Percentiles rank a stretch among this genome's conserved stretches.
These are phyloP conservation scores for Semaprochilodus insignis DNA, from an alignment of 2,797 vertebrate species.

Conservation along the genomic window DNA sequence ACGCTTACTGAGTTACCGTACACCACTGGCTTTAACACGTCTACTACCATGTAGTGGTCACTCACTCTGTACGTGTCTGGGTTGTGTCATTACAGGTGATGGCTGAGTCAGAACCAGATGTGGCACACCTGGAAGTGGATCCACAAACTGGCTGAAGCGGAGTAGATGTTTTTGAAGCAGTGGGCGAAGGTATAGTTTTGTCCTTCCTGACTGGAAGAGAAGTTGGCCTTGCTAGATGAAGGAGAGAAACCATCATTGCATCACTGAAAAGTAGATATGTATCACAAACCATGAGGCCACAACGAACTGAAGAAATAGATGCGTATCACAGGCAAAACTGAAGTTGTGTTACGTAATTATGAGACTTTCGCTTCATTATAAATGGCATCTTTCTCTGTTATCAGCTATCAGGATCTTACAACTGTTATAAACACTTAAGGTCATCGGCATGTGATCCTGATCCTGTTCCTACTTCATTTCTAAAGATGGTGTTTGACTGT, in stretches of 20 bases:
- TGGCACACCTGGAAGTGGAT: conserved; percentile 16
- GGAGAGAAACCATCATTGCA: not conserved
- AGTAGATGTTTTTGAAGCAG: conserved; percentile 51
- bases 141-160: conserved; percentile 14
- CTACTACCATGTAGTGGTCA: not conserved
- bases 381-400: too few relatives aligned
- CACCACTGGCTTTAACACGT: too few relatives aligned
- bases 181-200: conserved; percentile 52
- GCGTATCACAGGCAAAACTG: too few relatives aligned
- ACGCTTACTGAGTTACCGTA: too few relatives aligned
- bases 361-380: too few relatives aligned
- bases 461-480: too few relatives aligned
- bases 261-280: not conserved
- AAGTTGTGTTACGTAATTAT: too few relatives aligned
- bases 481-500: too few relatives aligned
- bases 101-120: conserved; percentile 47
- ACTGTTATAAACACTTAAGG: too few relatives aligned
- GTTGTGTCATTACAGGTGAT: conserved; percentile 10
- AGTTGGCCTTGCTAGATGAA: conserved; percentile 59
- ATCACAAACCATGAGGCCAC: not conserved
- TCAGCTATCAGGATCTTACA: too few relatives aligned
- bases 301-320: too few relatives aligned
- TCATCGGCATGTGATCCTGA: too few relatives aligned
- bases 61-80: conserved; percentile 38
- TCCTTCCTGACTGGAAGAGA: conserved; percentile 13